These are phyloP conservation scores for Eulemur macaco DNA, from an alignment of 2,113 vertebrate species.

Conservation along the genomic window DNA sequence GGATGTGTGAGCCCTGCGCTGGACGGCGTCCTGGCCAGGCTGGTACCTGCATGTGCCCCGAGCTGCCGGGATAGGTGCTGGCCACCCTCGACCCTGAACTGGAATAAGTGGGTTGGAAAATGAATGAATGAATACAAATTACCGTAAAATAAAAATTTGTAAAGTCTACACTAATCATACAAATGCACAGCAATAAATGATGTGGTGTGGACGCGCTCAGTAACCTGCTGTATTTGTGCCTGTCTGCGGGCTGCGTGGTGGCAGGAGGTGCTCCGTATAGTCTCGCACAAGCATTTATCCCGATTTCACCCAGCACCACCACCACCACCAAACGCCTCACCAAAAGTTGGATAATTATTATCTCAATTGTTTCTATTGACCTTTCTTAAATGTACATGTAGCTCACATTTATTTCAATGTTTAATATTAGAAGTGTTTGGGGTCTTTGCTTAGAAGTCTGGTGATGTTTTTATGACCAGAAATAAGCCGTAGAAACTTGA, in stretches of 20 bases:
- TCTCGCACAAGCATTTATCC: background rate
- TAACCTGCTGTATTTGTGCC: background rate
- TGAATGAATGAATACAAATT: background rate
- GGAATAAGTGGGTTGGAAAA: too few species aligned
- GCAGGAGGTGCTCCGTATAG: background rate
- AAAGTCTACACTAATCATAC: background rate
- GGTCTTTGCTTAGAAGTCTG: background rate
- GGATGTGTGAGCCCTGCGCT: background rate
- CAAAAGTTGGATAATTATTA: background rate
- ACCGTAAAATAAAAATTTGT: background rate
- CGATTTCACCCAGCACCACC: background rate
- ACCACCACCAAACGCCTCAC: background rate
- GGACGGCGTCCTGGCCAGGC: too few species aligned
- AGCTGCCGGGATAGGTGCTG: too few species aligned
- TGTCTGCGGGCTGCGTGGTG: background rate
- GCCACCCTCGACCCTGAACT: background rate
- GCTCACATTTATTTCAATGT: background rate
- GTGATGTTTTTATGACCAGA: background rate
- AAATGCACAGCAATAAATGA: background rate
- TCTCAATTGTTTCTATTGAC: background rate
- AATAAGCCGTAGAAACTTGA: background rate
- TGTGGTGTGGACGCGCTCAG: too few species aligned
- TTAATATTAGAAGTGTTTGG: background rate
- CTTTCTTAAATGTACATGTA: background rate
- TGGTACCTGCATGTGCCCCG: too few species aligned